Evolutionary conservation across 2,113 vertebrate species (phyloP), one percentile per base, ranked within the genome.

Genomic region (Pteropus alecto): DNA sequence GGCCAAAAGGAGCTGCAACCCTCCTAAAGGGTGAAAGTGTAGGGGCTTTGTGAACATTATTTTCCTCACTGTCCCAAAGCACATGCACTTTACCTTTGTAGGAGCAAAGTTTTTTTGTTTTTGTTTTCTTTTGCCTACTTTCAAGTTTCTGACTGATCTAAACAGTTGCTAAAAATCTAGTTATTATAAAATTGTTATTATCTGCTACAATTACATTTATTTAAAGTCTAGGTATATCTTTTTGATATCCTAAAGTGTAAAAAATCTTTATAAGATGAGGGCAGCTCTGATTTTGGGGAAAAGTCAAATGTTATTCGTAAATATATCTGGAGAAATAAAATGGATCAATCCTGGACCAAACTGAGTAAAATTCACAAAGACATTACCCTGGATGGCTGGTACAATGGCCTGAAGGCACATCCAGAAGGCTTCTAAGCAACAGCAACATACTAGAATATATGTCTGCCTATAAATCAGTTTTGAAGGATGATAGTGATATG

Each of bases 41-140:
- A 89, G 85, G 94, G 95, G 93, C 91, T 97, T 96, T 96, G 95
- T 96, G 94, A 97, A 96, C 73, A 95, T 74, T 73, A 86, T 90
- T 78, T 90, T 96, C 88, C 33, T 94, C 89, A 97, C 95, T 96
- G 91, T 98, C 94, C 96, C 95, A 97, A 96, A 97, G 91, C 51
- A 1, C 33, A 1, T 97, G 93, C 93, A 95, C 86, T 95, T 95
- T 30, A 96, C 81, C 96, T 94, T 96, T 82, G 71, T 43, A 96
- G 81, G 82, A 94, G 94, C 87, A 92, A 93, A 77, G 21, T 5
- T 38, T 71, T 63, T 79, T 54, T 63, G 41, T 35, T 67, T 94
- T 92, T 33, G 56, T 46, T 76, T 84, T 68, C 63, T n/a, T 92
- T 95, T 90, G 70, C 38, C 68, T 83, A 68, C 18, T 85, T 90